A percentile compares a stretch with the other conserved stretches of the same genome.
Conservation (phyloP, 1,140 invertebrate genomes). For the Aphelinus atriplicis region DNA sequence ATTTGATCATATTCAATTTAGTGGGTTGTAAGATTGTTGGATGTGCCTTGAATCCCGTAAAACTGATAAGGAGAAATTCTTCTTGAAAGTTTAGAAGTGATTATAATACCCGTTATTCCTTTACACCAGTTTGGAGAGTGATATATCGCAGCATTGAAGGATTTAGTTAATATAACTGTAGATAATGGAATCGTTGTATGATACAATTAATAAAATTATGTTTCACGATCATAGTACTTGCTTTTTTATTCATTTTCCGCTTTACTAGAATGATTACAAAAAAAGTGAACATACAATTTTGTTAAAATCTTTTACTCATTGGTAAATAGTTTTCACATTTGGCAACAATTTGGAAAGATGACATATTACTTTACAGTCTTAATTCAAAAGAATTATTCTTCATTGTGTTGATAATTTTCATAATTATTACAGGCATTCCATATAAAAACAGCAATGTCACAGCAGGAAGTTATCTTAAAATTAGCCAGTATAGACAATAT, state of each 20-base stretch:
- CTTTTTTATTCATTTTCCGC: too few species aligned
- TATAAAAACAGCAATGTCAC: slow-evolving; percentile 32
- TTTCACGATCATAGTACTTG: slow-evolving; percentile 6
- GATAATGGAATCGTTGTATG: background rate
- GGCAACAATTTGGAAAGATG: slow-evolving; percentile 34
- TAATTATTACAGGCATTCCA: slow-evolving; percentile 15
- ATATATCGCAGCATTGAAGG: background rate
- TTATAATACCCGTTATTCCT: too few species aligned
- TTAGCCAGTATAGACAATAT: slow-evolving; percentile 14
- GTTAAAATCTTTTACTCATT: slow-evolving; percentile 3
- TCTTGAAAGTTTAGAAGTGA: background rate
- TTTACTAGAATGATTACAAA: background rate
- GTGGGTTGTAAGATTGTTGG: slow-evolving; percentile 5
- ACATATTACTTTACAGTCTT: slow-evolving; percentile 32
- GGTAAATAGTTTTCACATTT: slow-evolving; percentile 30
- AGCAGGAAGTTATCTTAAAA: slow-evolving; percentile 23
- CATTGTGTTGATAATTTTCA: slow-evolving; percentile 23
- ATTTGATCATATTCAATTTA: slow-evolving; percentile 18
- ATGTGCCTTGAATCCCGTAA: slow-evolving; percentile 31
- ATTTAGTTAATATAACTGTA: slow-evolving; percentile 15
- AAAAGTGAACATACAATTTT: background rate
- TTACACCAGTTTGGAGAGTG: too few species aligned
- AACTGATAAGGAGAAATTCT: background rate
- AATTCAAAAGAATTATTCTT: slow-evolving; percentile 37
- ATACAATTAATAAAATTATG: slow-evolving; percentile 16